Evolutionary conservation across 1,140 invertebrate species (phyloP), one percentile per base, ranked within the genome.

Genomic region (Diachasmimorpha longicaudata): DNA sequence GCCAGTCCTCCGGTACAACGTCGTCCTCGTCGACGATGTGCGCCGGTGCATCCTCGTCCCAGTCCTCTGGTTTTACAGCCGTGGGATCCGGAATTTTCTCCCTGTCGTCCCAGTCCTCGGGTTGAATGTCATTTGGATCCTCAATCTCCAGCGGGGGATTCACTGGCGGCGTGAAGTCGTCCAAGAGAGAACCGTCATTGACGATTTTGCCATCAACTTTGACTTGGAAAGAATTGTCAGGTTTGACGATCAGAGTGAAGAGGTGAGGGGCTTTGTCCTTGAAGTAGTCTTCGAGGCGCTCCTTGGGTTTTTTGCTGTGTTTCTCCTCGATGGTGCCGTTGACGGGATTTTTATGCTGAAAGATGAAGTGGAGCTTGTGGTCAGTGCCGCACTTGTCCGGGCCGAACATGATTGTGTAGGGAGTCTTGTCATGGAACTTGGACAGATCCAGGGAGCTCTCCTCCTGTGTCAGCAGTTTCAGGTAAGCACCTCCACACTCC

Each of bases 351-450:
- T 94, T 95, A 87, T 99, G 97, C 66, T 95, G 93, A 89, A 99
- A 98, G 86, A 99, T 99, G 86, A 99, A 99, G 88, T 99, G 98
- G 69, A 99, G 90, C 92, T 99, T 99, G 81, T 95, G 93, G 87
- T 98, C 96, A 83, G 94, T 96, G 73, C 98, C 98, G 90, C 98
- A 99, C 88, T 99, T 99, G 90, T 99, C 98, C 10, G 98, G 98
- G 1, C 98, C 98, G 91, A 99, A 99, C 98, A 99, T 99, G 82
- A 99, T 97, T 1, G 96, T 96, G 88, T 99, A 99, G 0, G 97
- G 95, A 10, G 98, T 98, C 89, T 98, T 98, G 89, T 99, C 97
- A 86, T 97, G 92, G 86, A 99, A 98, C 77, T 94, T 90, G 72
- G 92, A 93, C 25, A 99, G 90, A 86, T 97, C 93, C 19, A 92